Conservation (phyloP, 1,140 invertebrate genomes). For the Bilobella aurantiaca region DNA sequence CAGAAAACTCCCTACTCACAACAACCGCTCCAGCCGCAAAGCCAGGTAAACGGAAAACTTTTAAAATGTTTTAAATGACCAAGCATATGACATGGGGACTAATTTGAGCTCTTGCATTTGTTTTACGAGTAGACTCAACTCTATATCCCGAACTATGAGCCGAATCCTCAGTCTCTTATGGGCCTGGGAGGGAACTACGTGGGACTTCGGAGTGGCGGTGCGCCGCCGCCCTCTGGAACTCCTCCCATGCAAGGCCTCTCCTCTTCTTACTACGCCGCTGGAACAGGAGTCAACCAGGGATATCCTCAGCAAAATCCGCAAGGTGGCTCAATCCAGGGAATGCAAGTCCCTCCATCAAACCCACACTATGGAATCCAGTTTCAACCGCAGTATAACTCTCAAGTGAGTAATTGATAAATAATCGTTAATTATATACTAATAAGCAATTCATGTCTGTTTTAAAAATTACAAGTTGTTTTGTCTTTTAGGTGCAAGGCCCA, state of each 20-base stretch:
- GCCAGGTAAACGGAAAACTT: not conserved
- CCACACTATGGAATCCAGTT: too few species aligned
- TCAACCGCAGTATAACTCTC: too few species aligned
- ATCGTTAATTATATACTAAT: too few species aligned
- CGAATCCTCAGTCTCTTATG: not conserved
- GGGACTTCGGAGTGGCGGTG: not conserved
- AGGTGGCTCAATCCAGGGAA: not conserved
- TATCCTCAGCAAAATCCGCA: not conserved
- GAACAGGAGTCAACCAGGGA: not conserved
- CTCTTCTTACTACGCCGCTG: not conserved
- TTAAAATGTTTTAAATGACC: not conserved
- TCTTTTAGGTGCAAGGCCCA: too few species aligned
- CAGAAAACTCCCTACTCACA: not conserved
- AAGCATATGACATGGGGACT: not conserved
- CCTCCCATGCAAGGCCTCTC: not conserved
- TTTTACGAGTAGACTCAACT: not conserved
- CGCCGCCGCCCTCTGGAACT: not conserved
- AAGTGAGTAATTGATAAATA: too few species aligned
- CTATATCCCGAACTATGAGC: slow-evolving; percentile 4
- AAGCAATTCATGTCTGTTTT: too few species aligned
- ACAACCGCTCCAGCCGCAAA: not conserved
- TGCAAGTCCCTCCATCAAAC: not conserved
- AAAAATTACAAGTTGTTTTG: too few species aligned
- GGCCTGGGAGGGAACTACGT: not conserved
- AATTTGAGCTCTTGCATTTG: not conserved